Base-by-base conservation (phyloP, 2,113 vertebrate species). In the Erinaceus europaeus region DNA sequence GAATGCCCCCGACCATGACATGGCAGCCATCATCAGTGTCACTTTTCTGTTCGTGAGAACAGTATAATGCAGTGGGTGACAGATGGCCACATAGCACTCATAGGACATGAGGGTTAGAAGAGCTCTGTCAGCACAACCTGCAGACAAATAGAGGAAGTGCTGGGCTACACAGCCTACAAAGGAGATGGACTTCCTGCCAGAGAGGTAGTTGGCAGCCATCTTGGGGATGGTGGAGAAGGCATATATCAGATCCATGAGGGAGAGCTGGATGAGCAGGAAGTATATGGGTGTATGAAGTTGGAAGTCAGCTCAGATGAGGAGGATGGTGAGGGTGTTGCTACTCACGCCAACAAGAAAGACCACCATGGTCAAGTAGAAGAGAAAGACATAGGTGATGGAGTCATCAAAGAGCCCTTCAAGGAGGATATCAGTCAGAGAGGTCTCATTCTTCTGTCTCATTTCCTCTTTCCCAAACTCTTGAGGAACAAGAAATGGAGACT, bases 81-180 rank as follows among this genome's bases (percentile, higher is more conserved):
- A n/a, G n/a, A n/a, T n/a, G n/a, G n/a, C n/a, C n/a, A n/a, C n/a
- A n/a, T n/a, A n/a, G n/a, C n/a, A n/a, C n/a, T 88, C 90, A 36
- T 76, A 94, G 42, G 91, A 71, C 91, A 93, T 94, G 86, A 90
- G 32, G 23, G 80, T 65, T 3, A 94, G 64, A 25, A 94, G 76
- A 32, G 94, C 36, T 40, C 90, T 89, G 52, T 94, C 90, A 0
- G 84, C 91, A 67, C 93, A 67, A 67, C 87, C 91, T 72, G 89
- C 9, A 21, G 52, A 83, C 73, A 93, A 15, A 3, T 71, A 92
- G 55, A 94, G 38, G 59, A 94, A 95, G 44, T 93, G 89, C 78
- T 95, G 94, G 12, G 14, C 40, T 0, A 40, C 90, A 61, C 93
- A 95, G 21, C 88, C 85, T 57, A 86, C 68, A 13, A 93, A 80